These are phyloP conservation scores for Actias luna DNA, from an alignment of 2,888 invertebrate genomes.

Conservation along the genomic window DNA sequence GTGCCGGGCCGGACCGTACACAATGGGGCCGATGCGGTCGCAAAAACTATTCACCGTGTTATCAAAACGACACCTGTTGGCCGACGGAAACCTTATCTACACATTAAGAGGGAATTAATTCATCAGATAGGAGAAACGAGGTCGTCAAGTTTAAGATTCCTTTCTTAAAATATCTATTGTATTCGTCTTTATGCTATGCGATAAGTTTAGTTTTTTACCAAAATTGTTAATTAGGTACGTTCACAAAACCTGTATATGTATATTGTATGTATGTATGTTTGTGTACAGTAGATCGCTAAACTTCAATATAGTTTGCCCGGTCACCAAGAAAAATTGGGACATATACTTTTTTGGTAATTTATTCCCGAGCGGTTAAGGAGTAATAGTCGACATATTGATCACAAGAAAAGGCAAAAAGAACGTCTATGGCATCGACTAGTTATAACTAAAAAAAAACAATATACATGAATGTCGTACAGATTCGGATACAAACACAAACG, in stretches of 20 bases:
- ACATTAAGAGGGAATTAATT: slow-evolving; percentile 10
- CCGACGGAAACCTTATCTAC: slow-evolving; percentile 2
- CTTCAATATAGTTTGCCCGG: too few relatives aligned
- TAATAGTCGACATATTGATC: too few relatives aligned
- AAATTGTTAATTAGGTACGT: background rate
- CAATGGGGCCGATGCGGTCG: slow-evolving; percentile 43
- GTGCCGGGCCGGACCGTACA: slow-evolving; percentile 25
- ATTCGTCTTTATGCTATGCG: background rate
- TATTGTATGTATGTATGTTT: too few relatives aligned
- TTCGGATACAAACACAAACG: too few relatives aligned
- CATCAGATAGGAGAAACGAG: background rate
- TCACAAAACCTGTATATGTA: background rate
- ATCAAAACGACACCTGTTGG: slow-evolving; percentile 25
- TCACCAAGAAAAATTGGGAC: too few relatives aligned
- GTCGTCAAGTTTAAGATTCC: background rate
- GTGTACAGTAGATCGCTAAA: too few relatives aligned
- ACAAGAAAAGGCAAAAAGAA: too few relatives aligned
- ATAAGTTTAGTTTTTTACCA: background rate
- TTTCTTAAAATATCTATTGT: background rate
- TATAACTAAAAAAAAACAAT: too few relatives aligned
- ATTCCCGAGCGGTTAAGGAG: too few relatives aligned
- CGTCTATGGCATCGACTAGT: too few relatives aligned
- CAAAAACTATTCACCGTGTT: slow-evolving; percentile 60
- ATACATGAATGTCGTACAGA: too few relatives aligned
- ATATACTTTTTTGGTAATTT: too few relatives aligned